Base-by-base conservation (phyloP, 2,113 vertebrate species). In the Gallinago paraguaiae region DNA sequence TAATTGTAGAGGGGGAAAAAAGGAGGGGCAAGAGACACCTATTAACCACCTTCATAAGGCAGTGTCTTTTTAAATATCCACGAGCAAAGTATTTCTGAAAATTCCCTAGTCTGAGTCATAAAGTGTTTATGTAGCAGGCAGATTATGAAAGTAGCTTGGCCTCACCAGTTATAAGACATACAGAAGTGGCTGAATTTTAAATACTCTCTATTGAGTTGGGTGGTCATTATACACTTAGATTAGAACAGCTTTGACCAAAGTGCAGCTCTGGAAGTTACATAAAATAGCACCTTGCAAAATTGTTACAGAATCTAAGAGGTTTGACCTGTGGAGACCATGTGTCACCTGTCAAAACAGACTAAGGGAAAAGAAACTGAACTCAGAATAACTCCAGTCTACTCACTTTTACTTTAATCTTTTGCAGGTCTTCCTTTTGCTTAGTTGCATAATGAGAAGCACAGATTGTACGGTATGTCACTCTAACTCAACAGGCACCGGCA, bases 31-130 rank as follows among this genome's bases (percentile, higher is more conserved):
- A 68, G 65, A 65, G 31, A 76, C 57, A 68, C 41, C 28, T 71
- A 76, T 90, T 68, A 82, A 94, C 45, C 43, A 77, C 35, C 46
- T 82, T 61, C 37, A 45, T 57, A 87, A 39, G 45, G 37, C 6
- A 71, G 13, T 11, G 28, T 51, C 25, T 83, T 97, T 78, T 84
- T 7, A 92, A 87, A 79, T 45, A 96, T 88, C 18, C 7, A 23
- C 35, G 82, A 94, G 48, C 64, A 84, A 83, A 82, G 33, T 88
- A 93, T 91, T 96, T 81, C 69, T 65, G 69, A 84, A 88, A 67
- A 22, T 72, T 18, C 18, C 8, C 10, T 13, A 63, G 71, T 39
- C 64, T 75, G 24, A 94, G 14, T 84, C 68, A 79, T 57, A 22
- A 86, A 86, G 43, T 45, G 37, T 59, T 88, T 59, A 78, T 60